A percentile compares a stretch with the other conserved stretches of the same genome.
phyloP scores from a whole-genome alignment of 30 jellyfish, hydroid and myxozoan species.

The Catostylus mosaicus region DNA sequence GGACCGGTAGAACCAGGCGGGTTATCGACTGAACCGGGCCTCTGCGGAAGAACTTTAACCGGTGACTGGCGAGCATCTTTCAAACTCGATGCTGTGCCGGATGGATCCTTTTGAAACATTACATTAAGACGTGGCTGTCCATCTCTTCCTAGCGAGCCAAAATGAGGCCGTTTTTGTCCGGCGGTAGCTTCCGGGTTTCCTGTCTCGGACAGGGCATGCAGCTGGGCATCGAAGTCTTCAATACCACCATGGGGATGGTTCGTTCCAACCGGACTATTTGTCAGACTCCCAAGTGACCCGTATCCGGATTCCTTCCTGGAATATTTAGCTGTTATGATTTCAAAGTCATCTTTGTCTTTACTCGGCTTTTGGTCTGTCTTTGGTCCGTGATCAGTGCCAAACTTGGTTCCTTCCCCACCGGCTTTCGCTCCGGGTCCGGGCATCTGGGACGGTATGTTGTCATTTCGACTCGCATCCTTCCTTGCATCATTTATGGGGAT shows the following conservation, averaged over 20 bases:
- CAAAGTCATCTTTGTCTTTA: background rate
- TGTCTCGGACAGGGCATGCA: background rate
- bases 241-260: background rate
- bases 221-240: background rate
- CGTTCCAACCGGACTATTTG: background rate
- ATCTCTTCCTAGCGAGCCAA: background rate
- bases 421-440: background rate
- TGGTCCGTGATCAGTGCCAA: background rate
- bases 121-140: background rate
- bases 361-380: background rate
- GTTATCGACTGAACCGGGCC: background rate
- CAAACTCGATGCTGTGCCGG: background rate
- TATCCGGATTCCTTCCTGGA: background rate
- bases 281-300: background rate
- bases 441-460: background rate
- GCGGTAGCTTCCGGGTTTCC: background rate
- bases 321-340: background rate
- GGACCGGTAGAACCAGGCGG: background rate
- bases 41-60: background rate
- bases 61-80: background rate
- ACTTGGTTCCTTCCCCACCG: background rate
- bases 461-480: background rate
- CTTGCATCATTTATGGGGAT: background rate
- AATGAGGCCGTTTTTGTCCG: background rate
- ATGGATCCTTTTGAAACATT: background rate